phyloP scores from a whole-genome alignment of 2,113 vertebrate genomes.

The Elgaria multicarinata region DNA sequence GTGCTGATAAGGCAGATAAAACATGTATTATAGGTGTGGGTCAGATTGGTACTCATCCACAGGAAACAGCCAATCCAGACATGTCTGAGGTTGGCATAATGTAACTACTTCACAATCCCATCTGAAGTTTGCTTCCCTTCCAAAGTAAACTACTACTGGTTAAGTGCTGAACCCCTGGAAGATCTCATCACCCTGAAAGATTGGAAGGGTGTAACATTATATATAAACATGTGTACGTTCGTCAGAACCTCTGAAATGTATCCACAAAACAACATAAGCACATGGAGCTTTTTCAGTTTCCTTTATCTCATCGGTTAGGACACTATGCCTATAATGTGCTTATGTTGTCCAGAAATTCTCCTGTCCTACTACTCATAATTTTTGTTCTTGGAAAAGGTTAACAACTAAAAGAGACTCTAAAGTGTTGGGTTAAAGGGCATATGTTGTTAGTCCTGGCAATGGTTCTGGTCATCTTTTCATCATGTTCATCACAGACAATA shows the following conservation, averaged over 20 bases:
- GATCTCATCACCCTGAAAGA: no score
- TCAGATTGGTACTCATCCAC: not conserved
- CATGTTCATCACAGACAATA: not conserved
- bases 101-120: not conserved
- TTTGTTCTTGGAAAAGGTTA: not conserved
- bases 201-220: not conserved
- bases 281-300: not conserved
- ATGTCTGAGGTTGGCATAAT: not conserved
- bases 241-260: not conserved
- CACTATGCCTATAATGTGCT: not conserved
- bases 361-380: not conserved
- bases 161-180: no score
- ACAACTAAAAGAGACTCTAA: not conserved
- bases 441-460: not conserved
- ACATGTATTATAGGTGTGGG: no score
- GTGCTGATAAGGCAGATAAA: not conserved
- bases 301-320: not conserved
- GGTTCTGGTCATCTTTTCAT: not conserved
- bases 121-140: not conserved
- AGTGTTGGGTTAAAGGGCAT: not conserved
- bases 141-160: no score
- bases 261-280: not conserved
- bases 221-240: not conserved
- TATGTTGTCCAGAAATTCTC: not conserved
- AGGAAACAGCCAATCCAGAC: no score